Conservation (phyloP, 2,113 vertebrate species). For the Cephalopterus ornatus region DNA sequence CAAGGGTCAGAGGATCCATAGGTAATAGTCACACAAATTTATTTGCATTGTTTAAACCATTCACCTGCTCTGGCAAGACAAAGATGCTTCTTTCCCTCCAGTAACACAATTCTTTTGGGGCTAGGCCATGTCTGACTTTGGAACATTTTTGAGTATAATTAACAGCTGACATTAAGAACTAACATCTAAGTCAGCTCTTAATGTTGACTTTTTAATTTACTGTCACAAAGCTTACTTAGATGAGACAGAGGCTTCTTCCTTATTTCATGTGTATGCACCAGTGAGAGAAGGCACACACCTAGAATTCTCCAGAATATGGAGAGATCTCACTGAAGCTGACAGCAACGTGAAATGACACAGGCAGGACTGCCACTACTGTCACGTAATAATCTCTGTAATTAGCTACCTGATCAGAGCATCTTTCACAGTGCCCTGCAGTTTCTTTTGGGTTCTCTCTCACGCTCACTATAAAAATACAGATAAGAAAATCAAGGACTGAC, state of each 20-base stretch:
- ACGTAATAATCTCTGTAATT: neutral
- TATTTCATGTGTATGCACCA: neutral
- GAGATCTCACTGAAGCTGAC: neutral
- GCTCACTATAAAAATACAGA: neutral
- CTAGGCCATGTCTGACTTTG: neutral
- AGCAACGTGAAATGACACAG: neutral
- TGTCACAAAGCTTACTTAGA: neutral
- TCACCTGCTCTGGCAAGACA: neutral
- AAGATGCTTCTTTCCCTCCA: neutral
- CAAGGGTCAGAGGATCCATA: neutral
- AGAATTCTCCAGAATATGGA: accelerated
- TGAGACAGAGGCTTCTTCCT: neutral
- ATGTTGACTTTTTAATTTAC: neutral
- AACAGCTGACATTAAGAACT: neutral
- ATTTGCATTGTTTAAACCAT: neutral
- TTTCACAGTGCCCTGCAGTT: neutral
- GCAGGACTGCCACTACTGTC: neutral
- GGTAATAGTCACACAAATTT: neutral
- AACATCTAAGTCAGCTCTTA: neutral
- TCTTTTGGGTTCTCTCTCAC: neutral
- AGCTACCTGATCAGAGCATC: neutral
- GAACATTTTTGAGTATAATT: neutral
- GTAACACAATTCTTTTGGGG: neutral
- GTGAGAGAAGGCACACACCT: neutral
- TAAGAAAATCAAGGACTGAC: constrained; percentile 9